Evolutionary conservation across 1,140 invertebrate genomes (phyloP).

Genomic region (Globodera rostochiensis): DNA sequence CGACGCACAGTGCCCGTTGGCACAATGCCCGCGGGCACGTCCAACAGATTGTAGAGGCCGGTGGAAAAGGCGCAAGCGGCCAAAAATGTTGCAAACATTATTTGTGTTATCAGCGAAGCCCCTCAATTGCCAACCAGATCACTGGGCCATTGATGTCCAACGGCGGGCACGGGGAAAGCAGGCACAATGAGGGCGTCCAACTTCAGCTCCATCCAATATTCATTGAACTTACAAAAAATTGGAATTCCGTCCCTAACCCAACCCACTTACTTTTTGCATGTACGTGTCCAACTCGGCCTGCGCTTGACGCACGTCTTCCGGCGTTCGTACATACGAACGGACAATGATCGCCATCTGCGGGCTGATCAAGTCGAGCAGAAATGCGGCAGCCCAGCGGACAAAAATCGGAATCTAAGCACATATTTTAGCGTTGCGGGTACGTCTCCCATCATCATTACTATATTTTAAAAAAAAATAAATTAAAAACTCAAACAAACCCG

Average conservation of each 20-base stretch:
- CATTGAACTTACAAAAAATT: conserved; percentile 42
- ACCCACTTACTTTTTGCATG: conserved; percentile 26
- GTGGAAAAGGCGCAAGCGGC: conserved; percentile 52
- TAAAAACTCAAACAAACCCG: conserved; percentile 18
- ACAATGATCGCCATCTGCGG: conserved; percentile 42
- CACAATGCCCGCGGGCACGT: conserved; percentile 51
- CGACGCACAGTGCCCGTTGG: conserved; percentile 34
- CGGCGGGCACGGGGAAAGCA: conserved; percentile 56
- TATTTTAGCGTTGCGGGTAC: not conserved
- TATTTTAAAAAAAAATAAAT: not conserved
- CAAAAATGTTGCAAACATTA: not conserved
- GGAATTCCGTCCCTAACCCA: not conserved
- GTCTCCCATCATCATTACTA: not conserved
- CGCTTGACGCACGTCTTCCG: conserved; percentile 50
- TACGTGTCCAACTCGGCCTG: conserved; percentile 41
- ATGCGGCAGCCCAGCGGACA: conserved; percentile 40
- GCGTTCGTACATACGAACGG: conserved; percentile 35
- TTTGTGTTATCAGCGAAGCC: not conserved
- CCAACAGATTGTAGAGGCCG: conserved; percentile 51
- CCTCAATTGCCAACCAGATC: conserved; percentile 24
- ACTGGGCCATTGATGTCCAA: conserved; percentile 49
- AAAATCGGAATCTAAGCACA: conserved; percentile 50
- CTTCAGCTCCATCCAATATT: conserved; percentile 52
- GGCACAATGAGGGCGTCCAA: conserved; percentile 60
- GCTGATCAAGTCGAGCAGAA: conserved; percentile 37